phyloP scores from a whole-genome alignment of 1,140 invertebrate species.

The Laodelphax striatellus region DNA sequence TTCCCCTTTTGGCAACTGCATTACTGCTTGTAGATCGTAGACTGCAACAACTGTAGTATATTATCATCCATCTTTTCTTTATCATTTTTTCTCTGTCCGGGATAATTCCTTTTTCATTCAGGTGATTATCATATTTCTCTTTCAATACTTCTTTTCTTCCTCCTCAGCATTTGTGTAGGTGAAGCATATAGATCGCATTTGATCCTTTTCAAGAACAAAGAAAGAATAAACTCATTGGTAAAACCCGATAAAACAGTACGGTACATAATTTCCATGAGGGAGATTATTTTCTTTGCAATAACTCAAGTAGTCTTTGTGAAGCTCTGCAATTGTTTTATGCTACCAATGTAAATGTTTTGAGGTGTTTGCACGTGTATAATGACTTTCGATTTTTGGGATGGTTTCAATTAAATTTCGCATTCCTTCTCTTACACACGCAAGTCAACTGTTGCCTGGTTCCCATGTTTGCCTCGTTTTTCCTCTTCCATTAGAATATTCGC shows the following conservation, averaged over 20 bases:
- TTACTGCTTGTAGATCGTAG: slow-evolving; percentile 8
- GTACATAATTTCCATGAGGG: too few relatives aligned
- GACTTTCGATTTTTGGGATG: slow-evolving; percentile 4
- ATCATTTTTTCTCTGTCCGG: slow-evolving; percentile 2
- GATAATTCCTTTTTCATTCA: slow-evolving; percentile 5
- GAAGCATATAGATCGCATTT: slow-evolving; percentile 17
- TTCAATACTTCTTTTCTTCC: slow-evolving; percentile 1
- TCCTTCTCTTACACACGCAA: slow-evolving; percentile 3
- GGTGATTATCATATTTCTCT: slow-evolving; percentile 4
- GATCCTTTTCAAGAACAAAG: slow-evolving; percentile 19
- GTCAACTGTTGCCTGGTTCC: background rate
- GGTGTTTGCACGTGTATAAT: background rate
- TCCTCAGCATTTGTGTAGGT: background rate
- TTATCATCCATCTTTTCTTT: background rate
- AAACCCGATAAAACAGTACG: background rate
- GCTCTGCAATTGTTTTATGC: slow-evolving; percentile 2
- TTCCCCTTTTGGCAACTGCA: slow-evolving; percentile 13
- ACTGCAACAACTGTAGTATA: background rate
- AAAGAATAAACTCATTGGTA: slow-evolving; percentile 12
- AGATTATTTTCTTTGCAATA: background rate
- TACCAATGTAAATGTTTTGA: background rate
- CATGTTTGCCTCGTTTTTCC: slow-evolving; percentile 5
- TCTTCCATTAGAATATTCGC: background rate
- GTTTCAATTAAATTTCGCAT: slow-evolving; percentile 7
- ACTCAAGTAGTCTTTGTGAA: slow-evolving; percentile 4